These are phyloP conservation scores for Myanophis thanlyinensis DNA, from an alignment of 2,113 vertebrate genomes.

Conservation along the genomic window DNA sequence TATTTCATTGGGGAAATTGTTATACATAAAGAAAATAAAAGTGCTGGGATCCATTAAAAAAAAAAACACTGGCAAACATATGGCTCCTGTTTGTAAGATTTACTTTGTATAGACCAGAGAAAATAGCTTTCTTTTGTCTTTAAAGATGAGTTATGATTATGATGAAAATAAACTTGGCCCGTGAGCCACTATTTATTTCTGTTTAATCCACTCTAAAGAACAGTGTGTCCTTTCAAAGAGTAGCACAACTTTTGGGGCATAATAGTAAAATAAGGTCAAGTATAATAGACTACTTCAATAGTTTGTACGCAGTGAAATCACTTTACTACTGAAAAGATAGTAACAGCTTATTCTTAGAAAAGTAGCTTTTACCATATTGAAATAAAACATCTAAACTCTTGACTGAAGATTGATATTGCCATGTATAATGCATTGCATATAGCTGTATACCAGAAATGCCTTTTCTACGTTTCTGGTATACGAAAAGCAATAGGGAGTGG, in stretches of 20 bases:
- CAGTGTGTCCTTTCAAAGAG: not conserved
- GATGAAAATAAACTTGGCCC: not conserved
- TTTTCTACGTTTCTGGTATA: conserved; percentile 54
- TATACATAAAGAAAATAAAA: not conserved
- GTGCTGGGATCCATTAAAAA: not conserved
- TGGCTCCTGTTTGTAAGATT: not conserved
- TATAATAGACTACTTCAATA: not conserved
- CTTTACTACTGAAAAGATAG: not conserved
- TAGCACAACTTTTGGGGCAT: not conserved
- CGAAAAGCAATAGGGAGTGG: conserved; percentile 52
- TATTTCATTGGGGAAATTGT: not conserved
- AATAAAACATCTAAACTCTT: conserved; percentile 57
- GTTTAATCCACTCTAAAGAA: not conserved
- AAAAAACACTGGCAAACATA: not conserved
- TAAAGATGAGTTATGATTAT: not conserved
- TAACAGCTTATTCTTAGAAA: not conserved
- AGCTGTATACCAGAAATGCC: too few species aligned
- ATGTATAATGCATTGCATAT: conserved; percentile 53
- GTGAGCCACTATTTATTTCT: not conserved
- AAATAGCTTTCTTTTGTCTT: not conserved
- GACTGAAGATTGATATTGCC: conserved; percentile 55
- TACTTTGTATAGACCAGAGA: not conserved
- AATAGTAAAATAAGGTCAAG: not conserved
- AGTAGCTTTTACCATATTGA: conserved; percentile 42
- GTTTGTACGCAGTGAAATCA: not conserved